phyloP scores from a whole-genome alignment of 2,888 invertebrate species.

The Calliopum simillimum region DNA sequence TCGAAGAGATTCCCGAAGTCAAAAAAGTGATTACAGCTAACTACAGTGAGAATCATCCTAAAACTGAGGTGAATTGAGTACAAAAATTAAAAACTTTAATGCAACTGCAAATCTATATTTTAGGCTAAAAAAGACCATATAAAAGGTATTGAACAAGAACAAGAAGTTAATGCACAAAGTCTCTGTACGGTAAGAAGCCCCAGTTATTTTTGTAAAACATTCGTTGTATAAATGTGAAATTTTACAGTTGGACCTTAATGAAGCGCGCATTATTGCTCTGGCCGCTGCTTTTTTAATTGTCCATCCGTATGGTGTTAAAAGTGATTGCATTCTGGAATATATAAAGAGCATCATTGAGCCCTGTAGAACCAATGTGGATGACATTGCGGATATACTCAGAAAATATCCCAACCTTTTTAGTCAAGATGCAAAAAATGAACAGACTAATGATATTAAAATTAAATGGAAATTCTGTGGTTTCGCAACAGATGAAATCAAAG shows the following conservation, averaged over 20 bases:
- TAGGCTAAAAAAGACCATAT: too few relatives aligned
- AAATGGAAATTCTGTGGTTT: constrained; percentile 85
- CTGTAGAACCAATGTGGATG: constrained; percentile 76
- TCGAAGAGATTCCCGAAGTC: constrained; percentile 55
- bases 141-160: too few relatives aligned
- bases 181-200: too few relatives aligned
- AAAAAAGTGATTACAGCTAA: constrained; percentile 47
- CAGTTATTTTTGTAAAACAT: too few relatives aligned
- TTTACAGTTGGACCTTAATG: constrained; percentile 56
- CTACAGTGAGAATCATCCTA: background rate
- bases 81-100: too few relatives aligned
- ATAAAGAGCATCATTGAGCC: constrained; percentile 80
- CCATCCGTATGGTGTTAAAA: constrained; percentile 91
- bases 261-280: constrained; percentile 85
- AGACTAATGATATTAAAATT: constrained; percentile 37
- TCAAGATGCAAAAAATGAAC: constrained; percentile 70
- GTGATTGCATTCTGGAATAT: constrained; percentile 92
- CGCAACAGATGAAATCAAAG: background rate
- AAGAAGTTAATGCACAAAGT: too few relatives aligned
- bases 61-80: constrained; percentile 27
- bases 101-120: too few relatives aligned
- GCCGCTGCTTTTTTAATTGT: constrained; percentile 88
- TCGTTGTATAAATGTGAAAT: too few relatives aligned
- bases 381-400: constrained; percentile 81
- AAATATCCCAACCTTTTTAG: constrained; percentile 85